A percentile compares a stretch with the other conserved stretches of the same genome.
These are phyloP conservation scores for Drosophila varians DNA, from an alignment of 1,140 invertebrate species.

Conservation along the genomic window DNA sequence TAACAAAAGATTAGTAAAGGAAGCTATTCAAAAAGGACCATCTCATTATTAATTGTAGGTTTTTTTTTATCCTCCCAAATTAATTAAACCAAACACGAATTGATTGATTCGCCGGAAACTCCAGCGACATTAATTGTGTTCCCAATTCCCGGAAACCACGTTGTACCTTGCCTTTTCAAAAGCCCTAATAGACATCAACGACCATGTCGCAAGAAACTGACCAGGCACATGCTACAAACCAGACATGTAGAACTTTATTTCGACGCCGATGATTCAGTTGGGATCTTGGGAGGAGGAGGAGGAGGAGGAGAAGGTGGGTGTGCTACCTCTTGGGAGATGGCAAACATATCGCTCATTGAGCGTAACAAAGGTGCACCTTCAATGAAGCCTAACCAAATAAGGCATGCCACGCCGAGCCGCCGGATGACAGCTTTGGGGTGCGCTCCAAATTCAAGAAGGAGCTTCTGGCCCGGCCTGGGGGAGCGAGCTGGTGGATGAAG, in stretches of 20 bases:
- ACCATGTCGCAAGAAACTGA: slow-evolving; percentile 8
- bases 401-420: slow-evolving; percentile 58
- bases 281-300: neutral
- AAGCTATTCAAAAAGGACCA: too few species aligned
- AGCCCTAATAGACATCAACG: neutral
- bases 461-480: neutral
- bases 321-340: slow-evolving; percentile 23
- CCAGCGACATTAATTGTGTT: slow-evolving; percentile 58
- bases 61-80: too few species aligned
- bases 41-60: too few species aligned
- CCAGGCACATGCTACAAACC: slow-evolving; percentile 46
- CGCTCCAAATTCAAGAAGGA: slow-evolving; percentile 46
- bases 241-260: slow-evolving; percentile 36
- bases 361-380: slow-evolving; percentile 84
- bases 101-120: slow-evolving; percentile 42
- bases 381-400: slow-evolving; percentile 83
- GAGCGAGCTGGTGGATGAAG: slow-evolving; percentile 8
- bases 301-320: slow-evolving; percentile 3
- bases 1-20: too few species aligned
- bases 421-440: slow-evolving; percentile 71
- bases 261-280: slow-evolving; percentile 51
- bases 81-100: slow-evolving; percentile 1
- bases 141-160: slow-evolving; percentile 58
- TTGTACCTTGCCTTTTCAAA: neutral
- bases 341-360: slow-evolving; percentile 76